These are phyloP conservation scores for Hipposideros armiger DNA, from an alignment of 2,113 vertebrate species.

Conservation along the genomic window DNA sequence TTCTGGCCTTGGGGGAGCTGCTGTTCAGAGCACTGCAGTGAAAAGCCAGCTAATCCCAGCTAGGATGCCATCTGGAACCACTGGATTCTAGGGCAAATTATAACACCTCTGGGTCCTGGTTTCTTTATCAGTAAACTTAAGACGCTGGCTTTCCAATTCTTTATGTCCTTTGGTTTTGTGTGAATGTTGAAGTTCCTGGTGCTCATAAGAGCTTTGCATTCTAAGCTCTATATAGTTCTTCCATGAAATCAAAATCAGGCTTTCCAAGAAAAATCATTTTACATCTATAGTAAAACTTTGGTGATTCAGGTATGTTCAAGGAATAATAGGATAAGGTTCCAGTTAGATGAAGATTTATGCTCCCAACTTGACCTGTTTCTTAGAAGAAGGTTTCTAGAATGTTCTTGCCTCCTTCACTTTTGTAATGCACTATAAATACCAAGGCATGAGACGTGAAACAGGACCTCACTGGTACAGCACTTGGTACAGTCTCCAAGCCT, in stretches of 20 bases:
- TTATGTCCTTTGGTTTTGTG: not conserved
- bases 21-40: not conserved
- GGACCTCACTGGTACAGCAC: not conserved
- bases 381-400: slow-evolving; percentile 16
- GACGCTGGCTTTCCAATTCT: not conserved
- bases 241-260: not conserved
- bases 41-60: not conserved
- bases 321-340: not conserved
- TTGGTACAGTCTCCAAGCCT: not conserved
- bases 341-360: not conserved
- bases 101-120: not conserved
- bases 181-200: not conserved
- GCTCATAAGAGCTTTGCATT: not conserved
- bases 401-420: not conserved
- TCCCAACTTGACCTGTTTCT: not conserved
- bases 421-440: not conserved
- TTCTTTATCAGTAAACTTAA: not conserved
- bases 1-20: not conserved
- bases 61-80: not conserved
- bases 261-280: not conserved
- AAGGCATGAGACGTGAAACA: not conserved
- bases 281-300: not conserved
- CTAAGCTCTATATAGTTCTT: slow-evolving; percentile 22
- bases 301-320: not conserved
- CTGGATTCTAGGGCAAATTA: not conserved